Percentiles rank a stretch among this genome's conserved stretches.
Evolutionary conservation across 2,113 vertebrate species (phyloP).

Genomic region (Thermophis baileyi): DNA sequence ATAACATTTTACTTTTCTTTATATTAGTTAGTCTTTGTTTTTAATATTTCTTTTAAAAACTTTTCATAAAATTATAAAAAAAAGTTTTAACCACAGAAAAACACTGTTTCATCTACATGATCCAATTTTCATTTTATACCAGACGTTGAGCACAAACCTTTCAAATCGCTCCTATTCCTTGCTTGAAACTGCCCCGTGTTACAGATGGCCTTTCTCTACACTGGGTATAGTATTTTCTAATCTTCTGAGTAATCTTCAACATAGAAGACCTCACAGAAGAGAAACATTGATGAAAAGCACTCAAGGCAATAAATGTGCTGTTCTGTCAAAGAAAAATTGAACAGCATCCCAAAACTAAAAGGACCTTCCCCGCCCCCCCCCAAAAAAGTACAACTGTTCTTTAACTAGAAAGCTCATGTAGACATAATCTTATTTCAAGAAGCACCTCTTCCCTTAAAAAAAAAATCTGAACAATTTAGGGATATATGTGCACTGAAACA

Average conservation of each 20-base stretch:
- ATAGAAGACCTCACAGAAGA: neutral
- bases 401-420: slow-evolving; percentile 20
- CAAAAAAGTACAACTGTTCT: slow-evolving; percentile 23
- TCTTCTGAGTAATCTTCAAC: slow-evolving; percentile 6
- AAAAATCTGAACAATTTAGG: neutral
- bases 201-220: slow-evolving; percentile 3
- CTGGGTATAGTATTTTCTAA: neutral
- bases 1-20: too few relatives aligned
- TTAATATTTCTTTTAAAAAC: neutral
- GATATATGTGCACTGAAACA: neutral
- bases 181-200: neutral
- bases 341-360: slow-evolving; percentile 3
- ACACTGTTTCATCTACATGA: neutral
- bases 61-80: neutral
- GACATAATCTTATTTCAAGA: slow-evolving; percentile 21
- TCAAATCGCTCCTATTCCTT: neutral
- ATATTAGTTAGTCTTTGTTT: neutral
- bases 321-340: slow-evolving; percentile 15
- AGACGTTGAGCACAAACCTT: neutral
- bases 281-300: slow-evolving; percentile 27
- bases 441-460: slow-evolving; percentile 3
- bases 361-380: neutral
- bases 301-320: neutral
- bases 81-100: neutral
- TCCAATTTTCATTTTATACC: neutral